Conservation (phyloP, 2,888 invertebrate species). For the Chelonus formosanus region DNA sequence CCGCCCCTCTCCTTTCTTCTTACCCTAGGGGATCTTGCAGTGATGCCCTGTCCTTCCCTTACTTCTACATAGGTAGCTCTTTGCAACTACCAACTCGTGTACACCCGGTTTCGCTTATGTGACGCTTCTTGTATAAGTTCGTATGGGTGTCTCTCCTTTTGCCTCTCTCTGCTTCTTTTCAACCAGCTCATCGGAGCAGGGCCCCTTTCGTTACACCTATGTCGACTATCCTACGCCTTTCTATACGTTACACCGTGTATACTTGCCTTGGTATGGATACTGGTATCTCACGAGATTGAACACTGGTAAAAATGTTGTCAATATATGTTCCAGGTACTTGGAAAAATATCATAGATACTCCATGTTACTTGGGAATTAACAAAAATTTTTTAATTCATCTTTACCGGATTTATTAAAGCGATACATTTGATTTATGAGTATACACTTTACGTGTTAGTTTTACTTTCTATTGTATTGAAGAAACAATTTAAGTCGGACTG, state of each 20-base stretch:
- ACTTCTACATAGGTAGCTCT: conserved; percentile 7
- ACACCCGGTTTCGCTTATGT: conserved; percentile 34
- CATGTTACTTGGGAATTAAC: too few relatives aligned
- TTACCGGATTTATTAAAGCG: too few relatives aligned
- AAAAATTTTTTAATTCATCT: too few relatives aligned
- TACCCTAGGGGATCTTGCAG: conserved; percentile 22
- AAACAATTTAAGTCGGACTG: too few relatives aligned
- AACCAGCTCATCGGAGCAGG: neutral
- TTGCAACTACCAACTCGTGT: conserved; percentile 29
- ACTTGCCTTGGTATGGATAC: neutral
- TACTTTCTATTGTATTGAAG: too few relatives aligned
- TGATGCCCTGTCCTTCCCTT: conserved; percentile 19
- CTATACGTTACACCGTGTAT: conserved; percentile 13
- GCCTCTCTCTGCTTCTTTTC: neutral
- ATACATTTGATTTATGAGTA: too few relatives aligned
- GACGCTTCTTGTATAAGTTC: conserved; percentile 17
- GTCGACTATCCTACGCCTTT: conserved; percentile 23
- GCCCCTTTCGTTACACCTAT: conserved; percentile 24
- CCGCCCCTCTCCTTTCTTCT: conserved; percentile 30
- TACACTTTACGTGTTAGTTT: too few relatives aligned
- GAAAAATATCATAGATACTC: too few relatives aligned
- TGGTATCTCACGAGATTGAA: conserved; percentile 2
- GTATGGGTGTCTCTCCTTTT: conserved; percentile 1
- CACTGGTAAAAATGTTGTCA: too few relatives aligned
- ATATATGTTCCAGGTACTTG: too few relatives aligned